Conservation (phyloP, 2,888 invertebrate species). For the Kuschelorhynchus macadamiae region DNA sequence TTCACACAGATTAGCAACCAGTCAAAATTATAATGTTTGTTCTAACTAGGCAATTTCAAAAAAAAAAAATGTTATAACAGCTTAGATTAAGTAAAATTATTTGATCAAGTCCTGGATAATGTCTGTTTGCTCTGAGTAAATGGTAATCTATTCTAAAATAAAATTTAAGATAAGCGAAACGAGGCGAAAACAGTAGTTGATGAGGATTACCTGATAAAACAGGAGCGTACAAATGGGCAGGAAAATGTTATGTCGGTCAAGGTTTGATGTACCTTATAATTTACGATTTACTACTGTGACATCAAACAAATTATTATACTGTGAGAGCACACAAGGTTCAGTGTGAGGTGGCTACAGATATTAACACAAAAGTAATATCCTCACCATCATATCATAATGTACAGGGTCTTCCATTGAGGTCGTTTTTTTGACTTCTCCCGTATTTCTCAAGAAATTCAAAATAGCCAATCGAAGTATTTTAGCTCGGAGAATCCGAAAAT, state of each 20-base stretch:
- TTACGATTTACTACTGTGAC: too few relatives aligned
- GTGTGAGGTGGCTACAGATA: too few relatives aligned
- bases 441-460: too few relatives aligned
- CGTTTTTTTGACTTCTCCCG: too few relatives aligned
- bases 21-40: constrained; percentile 20
- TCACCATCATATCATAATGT: too few relatives aligned
- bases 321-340: too few relatives aligned
- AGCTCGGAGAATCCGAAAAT: too few relatives aligned
- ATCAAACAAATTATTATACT: too few relatives aligned
- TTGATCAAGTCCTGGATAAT: constrained; percentile 33
- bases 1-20: constrained; percentile 18
- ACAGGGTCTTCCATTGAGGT: too few relatives aligned
- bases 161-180: constrained; percentile 53
- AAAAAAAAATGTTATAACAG: constrained; percentile 17
- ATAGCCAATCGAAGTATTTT: too few relatives aligned
- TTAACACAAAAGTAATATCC: too few relatives aligned
- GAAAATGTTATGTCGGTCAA: background rate
- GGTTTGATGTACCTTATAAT: too few relatives aligned
- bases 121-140: constrained; percentile 41
- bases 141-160: constrained; percentile 55
- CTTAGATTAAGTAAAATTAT: constrained; percentile 26
- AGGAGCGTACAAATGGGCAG: constrained; percentile 7
- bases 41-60: constrained; percentile 5
- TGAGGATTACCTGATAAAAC: constrained; percentile 46
- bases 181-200: constrained; percentile 52